These are phyloP conservation scores for Oryctes rhinoceros DNA, from an alignment of 1,140 invertebrate species.

Conservation along the genomic window DNA sequence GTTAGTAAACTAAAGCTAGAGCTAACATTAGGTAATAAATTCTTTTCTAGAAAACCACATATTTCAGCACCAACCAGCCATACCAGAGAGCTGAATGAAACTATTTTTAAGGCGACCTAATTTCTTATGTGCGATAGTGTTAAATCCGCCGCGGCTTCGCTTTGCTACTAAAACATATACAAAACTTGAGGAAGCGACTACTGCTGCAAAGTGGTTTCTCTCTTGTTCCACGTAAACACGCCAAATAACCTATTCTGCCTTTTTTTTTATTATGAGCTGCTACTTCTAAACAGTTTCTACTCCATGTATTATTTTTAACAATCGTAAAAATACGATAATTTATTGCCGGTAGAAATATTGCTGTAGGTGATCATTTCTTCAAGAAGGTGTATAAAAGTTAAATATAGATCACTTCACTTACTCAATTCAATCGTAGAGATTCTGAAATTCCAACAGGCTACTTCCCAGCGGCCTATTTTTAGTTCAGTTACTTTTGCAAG, in stretches of 20 bases:
- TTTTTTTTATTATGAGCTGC: too few relatives aligned
- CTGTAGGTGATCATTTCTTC: too few relatives aligned
- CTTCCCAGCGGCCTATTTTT: neutral
- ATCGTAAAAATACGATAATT: too few relatives aligned
- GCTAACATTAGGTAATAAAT: neutral
- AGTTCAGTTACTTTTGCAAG: neutral
- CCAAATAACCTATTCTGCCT: neutral
- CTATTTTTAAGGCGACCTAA: constrained; percentile 22
- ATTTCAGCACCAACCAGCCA: constrained; percentile 8
- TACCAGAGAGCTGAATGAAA: neutral
- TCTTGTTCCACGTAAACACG: neutral
- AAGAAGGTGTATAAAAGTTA: too few relatives aligned
- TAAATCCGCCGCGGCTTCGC: neutral
- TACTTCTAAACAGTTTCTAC: too few relatives aligned
- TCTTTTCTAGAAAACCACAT: neutral
- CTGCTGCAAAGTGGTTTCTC: neutral
- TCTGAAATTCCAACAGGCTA: neutral
- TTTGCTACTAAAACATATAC: neutral
- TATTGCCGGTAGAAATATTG: too few relatives aligned
- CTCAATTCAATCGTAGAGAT: neutral
- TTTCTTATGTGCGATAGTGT: constrained; percentile 3
- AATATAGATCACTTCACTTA: neutral
- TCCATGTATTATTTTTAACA: too few relatives aligned
- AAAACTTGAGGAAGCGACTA: neutral
- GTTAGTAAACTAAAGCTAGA: neutral